Percentiles rank a stretch among this genome's conserved stretches.
Conservation (phyloP, 2,888 invertebrate genomes). For the Xestoiulus laeticollis region DNA sequence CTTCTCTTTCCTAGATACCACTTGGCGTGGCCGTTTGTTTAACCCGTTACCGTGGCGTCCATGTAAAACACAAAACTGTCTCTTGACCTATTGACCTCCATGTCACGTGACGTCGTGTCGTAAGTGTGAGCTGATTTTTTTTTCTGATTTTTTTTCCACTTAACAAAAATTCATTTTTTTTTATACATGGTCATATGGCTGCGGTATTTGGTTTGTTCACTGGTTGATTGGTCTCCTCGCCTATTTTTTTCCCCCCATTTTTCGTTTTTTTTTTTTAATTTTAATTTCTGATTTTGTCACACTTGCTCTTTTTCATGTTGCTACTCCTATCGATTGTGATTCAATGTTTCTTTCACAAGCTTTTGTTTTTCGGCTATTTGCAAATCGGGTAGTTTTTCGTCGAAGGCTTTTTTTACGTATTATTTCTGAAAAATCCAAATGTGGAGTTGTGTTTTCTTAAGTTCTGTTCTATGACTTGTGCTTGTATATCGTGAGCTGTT, state of each 20-base stretch:
- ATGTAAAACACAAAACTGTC: slow-evolving; percentile 56
- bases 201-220: slow-evolving; percentile 36
- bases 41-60: slow-evolving; percentile 57
- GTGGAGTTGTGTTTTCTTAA: neutral
- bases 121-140: slow-evolving; percentile 57
- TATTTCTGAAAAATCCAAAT: neutral
- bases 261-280: neutral
- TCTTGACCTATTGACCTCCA: slow-evolving; percentile 57
- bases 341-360: neutral
- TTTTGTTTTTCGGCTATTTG: slow-evolving; percentile 13
- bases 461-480: neutral
- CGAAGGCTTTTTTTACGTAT: neutral
- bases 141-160: slow-evolving; percentile 46
- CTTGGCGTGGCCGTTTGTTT: slow-evolving; percentile 57
- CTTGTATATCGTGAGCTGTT: neutral
- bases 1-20: slow-evolving; percentile 57
- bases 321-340: slow-evolving; percentile 25
- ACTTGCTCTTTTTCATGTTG: slow-evolving; percentile 46
- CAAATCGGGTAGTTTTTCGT: neutral
- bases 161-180: slow-evolving; percentile 44
- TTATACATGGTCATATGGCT: slow-evolving; percentile 47
- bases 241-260: neutral
- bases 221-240: slow-evolving; percentile 46
- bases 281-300: slow-evolving; percentile 44
- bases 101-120: slow-evolving; percentile 57